A percentile compares a stretch with the other conserved stretches of the same genome.
phyloP scores from a whole-genome alignment of 2,797 vertebrate species.

The Pangasius macronema region DNA sequence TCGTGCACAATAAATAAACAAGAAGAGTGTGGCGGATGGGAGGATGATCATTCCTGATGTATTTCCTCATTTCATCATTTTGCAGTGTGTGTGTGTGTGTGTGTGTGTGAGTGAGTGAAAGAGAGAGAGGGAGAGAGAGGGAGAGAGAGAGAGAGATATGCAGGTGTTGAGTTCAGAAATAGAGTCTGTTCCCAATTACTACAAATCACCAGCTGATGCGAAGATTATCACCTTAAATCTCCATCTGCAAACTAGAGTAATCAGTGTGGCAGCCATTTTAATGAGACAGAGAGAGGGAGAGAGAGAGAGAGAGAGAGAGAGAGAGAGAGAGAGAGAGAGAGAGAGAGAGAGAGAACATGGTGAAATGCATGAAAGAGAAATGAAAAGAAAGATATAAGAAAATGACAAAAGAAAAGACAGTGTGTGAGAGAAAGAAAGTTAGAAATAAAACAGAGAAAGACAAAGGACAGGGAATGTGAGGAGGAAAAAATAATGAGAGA shows the following conservation, averaged over 20 bases:
- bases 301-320: slow-evolving; percentile 14
- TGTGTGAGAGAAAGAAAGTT: neutral
- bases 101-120: neutral
- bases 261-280: slow-evolving; percentile 56
- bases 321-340: neutral
- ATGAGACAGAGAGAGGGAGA: slow-evolving; percentile 30
- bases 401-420: neutral
- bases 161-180: slow-evolving; percentile 57
- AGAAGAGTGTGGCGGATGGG: slow-evolving; percentile 37
- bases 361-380: neutral
- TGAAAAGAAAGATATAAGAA: no score
- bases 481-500: neutral
- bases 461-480: neutral
- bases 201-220: slow-evolving; percentile 52
- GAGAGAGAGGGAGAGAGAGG: neutral
- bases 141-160: slow-evolving; percentile 32
- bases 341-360: neutral
- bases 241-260: slow-evolving; percentile 49
- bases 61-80: slow-evolving; percentile 53
- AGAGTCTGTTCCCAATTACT: slow-evolving; percentile 61
- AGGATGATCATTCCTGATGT: slow-evolving; percentile 44
- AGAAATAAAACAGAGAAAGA: neutral
- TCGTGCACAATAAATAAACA: no score
- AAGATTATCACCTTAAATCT: slow-evolving; percentile 63
- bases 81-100: neutral